Evolutionary conservation across 2,888 invertebrate genomes (phyloP), one percentile per base, ranked within the genome.

Genomic region (Caenorhabditis imperialis): DNA sequence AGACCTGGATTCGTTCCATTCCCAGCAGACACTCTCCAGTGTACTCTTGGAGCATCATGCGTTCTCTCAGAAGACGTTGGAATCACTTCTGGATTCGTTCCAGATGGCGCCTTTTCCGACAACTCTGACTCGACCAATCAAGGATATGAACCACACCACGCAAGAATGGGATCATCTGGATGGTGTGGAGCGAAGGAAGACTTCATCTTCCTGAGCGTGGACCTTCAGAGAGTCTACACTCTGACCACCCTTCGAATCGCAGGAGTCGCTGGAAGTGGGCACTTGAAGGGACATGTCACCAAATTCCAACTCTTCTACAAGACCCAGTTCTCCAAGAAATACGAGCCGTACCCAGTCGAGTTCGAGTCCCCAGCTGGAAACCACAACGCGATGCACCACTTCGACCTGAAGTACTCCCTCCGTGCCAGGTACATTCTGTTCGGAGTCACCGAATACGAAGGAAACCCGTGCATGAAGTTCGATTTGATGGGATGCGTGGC

Each of bases 221-320:
- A 97, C 89, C 91, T 97, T 77, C 96, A 96, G 40, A 93, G 78
- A 71, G 93, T 95, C n/a, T 94, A 93, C 88, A 92, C 95, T 81
- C 93, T 88, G 58, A 88, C 86, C 5, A 86, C 85, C 12, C 65
- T 88, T 33, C 77, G 88, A 22, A 58, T 88, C 47, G 81, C 86
- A 5, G 88, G 88, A 12, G 87, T 88, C 0, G 86, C 84, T 16
- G 87, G 86, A 27, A 77, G 72, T 42, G 88, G 88, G 3, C 78
- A 80, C 40, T 70, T 88, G 18, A 74, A 83, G n/a, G 96, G 96
- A 51, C 92, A 96, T 74, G 96, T 96, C 2, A 96, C 96, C 0
- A 96, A 96, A 91, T 94, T 97, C 74, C 92, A 96, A 81, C 95
- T 97, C 90, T 97, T 97, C 91, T 96, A 96, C 89, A 97, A 97